Conservation (phyloP, 2,113 vertebrate species). For the Elachura formosa region DNA sequence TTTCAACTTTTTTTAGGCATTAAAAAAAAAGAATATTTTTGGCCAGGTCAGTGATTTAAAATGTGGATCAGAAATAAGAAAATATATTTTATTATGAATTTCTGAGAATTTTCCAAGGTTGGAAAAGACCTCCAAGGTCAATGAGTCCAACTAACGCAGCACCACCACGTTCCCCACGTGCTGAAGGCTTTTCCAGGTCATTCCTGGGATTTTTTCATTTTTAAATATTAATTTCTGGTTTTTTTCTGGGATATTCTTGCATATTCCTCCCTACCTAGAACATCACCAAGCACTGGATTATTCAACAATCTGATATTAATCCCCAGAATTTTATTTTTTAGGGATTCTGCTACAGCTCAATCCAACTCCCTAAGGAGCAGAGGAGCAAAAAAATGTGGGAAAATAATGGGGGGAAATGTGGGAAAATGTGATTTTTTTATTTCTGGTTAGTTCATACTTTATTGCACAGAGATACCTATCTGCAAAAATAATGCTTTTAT, state of each 20-base stretch:
- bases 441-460: not conserved
- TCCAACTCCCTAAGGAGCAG: not conserved
- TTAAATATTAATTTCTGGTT: not conserved
- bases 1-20: not conserved
- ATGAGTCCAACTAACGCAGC: not conserved
- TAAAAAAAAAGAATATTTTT: not conserved
- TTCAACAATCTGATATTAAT: not conserved
- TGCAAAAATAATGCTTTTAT: not conserved
- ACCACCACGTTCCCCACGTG: not conserved
- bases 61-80: not conserved
- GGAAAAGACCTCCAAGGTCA: not conserved
- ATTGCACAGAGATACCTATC: not conserved
- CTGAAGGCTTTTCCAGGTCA: not conserved
- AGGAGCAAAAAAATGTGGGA: not conserved
- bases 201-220: not conserved
- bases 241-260: not conserved
- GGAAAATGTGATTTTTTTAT: not conserved
- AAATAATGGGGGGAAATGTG: not conserved
- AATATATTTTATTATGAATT: not conserved
- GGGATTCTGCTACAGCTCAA: not conserved
- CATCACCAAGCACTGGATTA: not conserved
- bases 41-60: not conserved
- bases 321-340: not conserved
- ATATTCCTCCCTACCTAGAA: not conserved
- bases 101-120: accelerated